Evolutionary conservation across 2,888 invertebrate species (phyloP).

Genomic region (Dendrolimus houi): DNA sequence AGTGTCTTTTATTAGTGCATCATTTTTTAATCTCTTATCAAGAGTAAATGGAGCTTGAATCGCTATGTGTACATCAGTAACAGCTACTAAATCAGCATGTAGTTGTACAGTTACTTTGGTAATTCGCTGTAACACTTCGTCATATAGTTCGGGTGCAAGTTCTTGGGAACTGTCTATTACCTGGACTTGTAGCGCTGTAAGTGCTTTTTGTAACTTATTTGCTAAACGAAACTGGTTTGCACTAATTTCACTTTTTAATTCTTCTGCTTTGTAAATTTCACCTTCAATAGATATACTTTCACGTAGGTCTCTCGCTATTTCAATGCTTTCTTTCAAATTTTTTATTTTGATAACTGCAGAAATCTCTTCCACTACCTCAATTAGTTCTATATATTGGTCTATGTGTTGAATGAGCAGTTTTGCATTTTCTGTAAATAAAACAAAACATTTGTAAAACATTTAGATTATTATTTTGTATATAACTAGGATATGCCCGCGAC

Average conservation of each 20-base stretch:
- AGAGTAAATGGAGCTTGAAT: conserved; percentile 21
- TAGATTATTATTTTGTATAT: too few relatives aligned
- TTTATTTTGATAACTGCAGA: conserved; percentile 39
- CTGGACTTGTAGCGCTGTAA: conserved; percentile 37
- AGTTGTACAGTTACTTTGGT: conserved; percentile 35
- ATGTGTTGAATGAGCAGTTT: conserved; percentile 37
- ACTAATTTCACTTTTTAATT: conserved; percentile 9
- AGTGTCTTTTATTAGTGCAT: neutral
- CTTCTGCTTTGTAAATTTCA: conserved; percentile 9
- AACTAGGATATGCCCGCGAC: too few relatives aligned
- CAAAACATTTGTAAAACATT: neutral
- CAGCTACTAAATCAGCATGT: conserved; percentile 38
- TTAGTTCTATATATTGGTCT: conserved; percentile 48
- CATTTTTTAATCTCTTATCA: conserved; percentile 4
- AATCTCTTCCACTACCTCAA: conserved; percentile 52
- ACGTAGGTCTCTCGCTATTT: conserved; percentile 41
- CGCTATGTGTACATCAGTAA: conserved; percentile 27
- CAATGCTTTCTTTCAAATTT: conserved; percentile 35
- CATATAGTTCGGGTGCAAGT: conserved; percentile 23
- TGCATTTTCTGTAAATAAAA: conserved; percentile 34
- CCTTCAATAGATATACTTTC: conserved; percentile 27
- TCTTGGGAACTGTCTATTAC: conserved; percentile 35
- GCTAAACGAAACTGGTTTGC: conserved; percentile 29
- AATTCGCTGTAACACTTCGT: conserved; percentile 32
- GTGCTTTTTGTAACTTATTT: conserved; percentile 35